Base-by-base conservation (phyloP, 2,888 invertebrate genomes). In the Chymomyza procnemis region DNA sequence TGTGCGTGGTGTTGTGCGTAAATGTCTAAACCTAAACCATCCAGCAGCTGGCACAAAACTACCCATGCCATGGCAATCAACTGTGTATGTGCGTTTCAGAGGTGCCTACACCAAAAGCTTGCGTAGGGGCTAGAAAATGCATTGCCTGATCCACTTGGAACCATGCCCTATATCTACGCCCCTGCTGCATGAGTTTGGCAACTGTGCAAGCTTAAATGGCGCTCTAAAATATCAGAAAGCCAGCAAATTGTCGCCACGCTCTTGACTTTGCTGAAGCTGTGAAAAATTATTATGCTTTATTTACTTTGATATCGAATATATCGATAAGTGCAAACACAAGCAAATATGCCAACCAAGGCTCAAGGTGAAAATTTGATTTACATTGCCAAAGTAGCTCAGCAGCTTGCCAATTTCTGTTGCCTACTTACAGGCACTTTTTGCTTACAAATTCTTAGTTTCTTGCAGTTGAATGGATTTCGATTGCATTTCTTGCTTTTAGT, bases 211-310 rank as follows among this genome's bases (percentile, higher is more conserved):
- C 12, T 41, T 41, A 41, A 41, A 12, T 41, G 12, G 16, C 68
- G 66, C 8, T 30, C 16, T n/a, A 30, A 56, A 12, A 64, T 72
- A 72, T 72, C 72, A 64, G 72, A 61, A 52, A 69, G 34, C 16
- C 26, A 56, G 16, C 56, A n/a, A 14, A 4, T 22, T 26, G 26
- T 18, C 26, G 34, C 5, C 22, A 1, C 12, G 26, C 26, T 26
- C 6, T 26, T 26, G 26, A 30, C 26, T 50, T 19, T 50, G 50
- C 16, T 50, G 50, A 18, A 9, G 50, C 14, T 50, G 50, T 50
- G 50, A 16, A 18, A 50, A 50, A 50, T 50, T 50, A 50, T 50
- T 6, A 18, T 50, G 18, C 19, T 50, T 14, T 50, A 50, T 50
- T 50, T 12, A 19, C 50, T 50, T 50, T 50, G n/a, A n/a, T 16